Base-by-base conservation (phyloP, 2,888 invertebrate genomes). In the Isotomurus palustris region DNA sequence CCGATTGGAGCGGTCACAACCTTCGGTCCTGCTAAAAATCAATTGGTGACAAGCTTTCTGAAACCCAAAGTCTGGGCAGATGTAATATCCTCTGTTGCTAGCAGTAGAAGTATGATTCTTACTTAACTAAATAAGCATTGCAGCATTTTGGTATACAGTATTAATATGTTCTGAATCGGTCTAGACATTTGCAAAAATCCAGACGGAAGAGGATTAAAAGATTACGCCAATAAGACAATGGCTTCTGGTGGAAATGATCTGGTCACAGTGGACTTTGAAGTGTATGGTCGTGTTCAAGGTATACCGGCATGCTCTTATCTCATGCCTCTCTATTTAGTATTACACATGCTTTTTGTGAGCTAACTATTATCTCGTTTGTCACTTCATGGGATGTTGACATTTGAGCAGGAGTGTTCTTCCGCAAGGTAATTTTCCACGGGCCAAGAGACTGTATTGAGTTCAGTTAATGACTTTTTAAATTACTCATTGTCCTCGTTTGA, bases 221-320 rank as follows among this genome's bases (percentile, higher is more conserved):
- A 38, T 5, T 21, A 4, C 5, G 21, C 17, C 17, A 21, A 19
- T 24, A 21, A 6, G 8, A 24, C 17, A 21, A 43, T 43, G 22
- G 25, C 25, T 5, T 40, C 40, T 6, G 6, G 17, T 6, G 47
- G 10, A 14, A 27, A 32, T 4, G 35, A 32, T 21, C 49, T 62
- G 27, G 49, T 62, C 10, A 41, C 53, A 29, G 56, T 65, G 2
- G 68, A 69, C 28, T 69, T 67, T 54, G 67, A 69, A 54, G 59
- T 69, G 0, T 58, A 40, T 47, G 68, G 68, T 10, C 58, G 43
- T 24, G 68, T 69, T 22, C 68, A 69, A 66, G 68, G 68, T 67
- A 28, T 21, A 36, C n/a, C n/a, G n/a, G n/a, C n/a, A n/a, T n/a
- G n/a, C n/a, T n/a, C n/a, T n/a, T n/a, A n/a, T 10, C 12, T 36